Conservation (phyloP, 2,797 vertebrate genomes). For the Antennarius maculatus region DNA sequence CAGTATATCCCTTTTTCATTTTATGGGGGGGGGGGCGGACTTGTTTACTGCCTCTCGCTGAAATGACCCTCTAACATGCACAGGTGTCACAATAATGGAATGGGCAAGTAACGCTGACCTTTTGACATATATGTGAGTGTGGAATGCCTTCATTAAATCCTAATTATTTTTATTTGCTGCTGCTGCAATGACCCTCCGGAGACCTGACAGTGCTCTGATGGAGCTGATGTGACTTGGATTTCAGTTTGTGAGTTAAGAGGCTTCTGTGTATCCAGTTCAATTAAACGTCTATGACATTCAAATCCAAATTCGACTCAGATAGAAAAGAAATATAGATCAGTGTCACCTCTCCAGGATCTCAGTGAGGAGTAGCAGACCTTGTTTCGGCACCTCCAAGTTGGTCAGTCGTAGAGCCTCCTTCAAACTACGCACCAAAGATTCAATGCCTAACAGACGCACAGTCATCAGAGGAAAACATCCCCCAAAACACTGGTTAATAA, state of each 20-base stretch:
- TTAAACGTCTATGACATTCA: neutral
- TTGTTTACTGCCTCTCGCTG: neutral
- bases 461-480: slow-evolving; percentile 17
- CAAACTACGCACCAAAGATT: slow-evolving; percentile 91
- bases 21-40: too few species aligned
- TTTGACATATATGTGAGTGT: neutral
- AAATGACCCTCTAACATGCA: neutral
- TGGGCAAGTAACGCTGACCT: neutral
- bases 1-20: too few species aligned
- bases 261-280: neutral
- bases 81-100: neutral
- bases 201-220: neutral
- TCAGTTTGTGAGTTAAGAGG: neutral
- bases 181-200: slow-evolving; percentile 6
- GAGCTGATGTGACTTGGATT: neutral
- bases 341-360: slow-evolving; percentile 90
- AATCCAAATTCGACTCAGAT: neutral
- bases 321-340: neutral
- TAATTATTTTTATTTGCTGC: slow-evolving; percentile 13
- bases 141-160: neutral
- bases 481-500: too few species aligned
- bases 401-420: slow-evolving; percentile 82
- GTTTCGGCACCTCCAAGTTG: slow-evolving; percentile 87
- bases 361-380: slow-evolving; percentile 89
- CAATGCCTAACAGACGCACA: slow-evolving; percentile 83